These are phyloP conservation scores for Gopherus evgoodei DNA, from an alignment of 2,113 vertebrate genomes.

Conservation along the genomic window DNA sequence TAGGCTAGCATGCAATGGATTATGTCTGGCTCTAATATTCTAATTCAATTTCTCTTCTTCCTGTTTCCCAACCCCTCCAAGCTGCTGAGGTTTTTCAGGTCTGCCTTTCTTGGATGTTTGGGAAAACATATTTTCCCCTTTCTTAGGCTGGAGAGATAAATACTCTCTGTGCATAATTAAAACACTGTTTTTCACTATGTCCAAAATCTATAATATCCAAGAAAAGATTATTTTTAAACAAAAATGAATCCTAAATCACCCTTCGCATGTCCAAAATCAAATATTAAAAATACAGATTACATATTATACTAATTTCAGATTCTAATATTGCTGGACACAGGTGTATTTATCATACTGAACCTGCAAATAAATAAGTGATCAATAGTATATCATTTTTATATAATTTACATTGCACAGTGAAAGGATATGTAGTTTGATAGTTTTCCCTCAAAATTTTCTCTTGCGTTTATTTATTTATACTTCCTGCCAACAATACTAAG, in stretches of 20 bases:
- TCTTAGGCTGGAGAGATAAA: background rate
- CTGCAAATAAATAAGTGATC: background rate
- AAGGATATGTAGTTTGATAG: background rate
- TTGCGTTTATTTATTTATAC: background rate
- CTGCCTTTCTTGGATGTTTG: background rate
- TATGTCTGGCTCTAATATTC: background rate
- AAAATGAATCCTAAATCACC: background rate
- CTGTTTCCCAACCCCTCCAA: conserved; percentile 1
- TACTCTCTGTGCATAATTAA: background rate
- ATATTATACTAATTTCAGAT: background rate
- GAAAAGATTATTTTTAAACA: background rate
- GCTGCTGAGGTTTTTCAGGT: background rate
- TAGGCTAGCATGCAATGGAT: background rate
- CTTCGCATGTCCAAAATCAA: background rate
- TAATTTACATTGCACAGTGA: background rate
- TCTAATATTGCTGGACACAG: background rate
- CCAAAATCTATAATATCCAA: background rate
- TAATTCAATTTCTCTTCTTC: conserved; percentile 22
- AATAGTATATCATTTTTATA: background rate
- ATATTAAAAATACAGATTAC: background rate
- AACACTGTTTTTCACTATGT: background rate
- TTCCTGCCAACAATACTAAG: background rate
- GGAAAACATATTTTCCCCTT: background rate
- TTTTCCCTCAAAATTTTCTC: background rate
- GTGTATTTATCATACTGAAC: background rate